These are phyloP conservation scores for Pollimyrus isidori DNA, from an alignment of 2,113 vertebrate genomes.

Conservation along the genomic window DNA sequence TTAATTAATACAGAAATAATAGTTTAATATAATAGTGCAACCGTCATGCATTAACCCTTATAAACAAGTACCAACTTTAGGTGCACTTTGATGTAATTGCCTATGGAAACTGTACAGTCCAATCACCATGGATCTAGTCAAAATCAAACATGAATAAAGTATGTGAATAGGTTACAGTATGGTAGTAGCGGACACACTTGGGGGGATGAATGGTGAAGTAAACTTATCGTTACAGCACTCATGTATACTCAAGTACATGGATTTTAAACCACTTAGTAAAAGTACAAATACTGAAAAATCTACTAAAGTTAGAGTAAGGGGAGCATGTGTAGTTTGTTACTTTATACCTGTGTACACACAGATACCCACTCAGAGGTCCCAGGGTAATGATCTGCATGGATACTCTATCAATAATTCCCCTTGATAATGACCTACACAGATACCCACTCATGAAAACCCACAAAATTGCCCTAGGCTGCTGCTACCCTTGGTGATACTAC, in stretches of 20 bases:
- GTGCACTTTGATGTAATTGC: not conserved
- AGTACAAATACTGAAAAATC: not conserved
- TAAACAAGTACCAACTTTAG: not conserved
- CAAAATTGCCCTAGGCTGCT: not conserved
- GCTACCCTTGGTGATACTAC: not conserved
- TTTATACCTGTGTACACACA: not conserved
- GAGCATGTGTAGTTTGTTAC: not conserved
- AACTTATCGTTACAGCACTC: not conserved
- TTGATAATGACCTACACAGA: not conserved
- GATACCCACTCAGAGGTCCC: not conserved
- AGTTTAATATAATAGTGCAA: too few species aligned
- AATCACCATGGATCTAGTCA: not conserved
- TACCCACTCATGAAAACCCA: not conserved
- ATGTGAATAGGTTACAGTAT: not conserved
- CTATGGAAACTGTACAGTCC: not conserved
- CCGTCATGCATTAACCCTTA: not conserved
- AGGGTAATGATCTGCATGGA: not conserved
- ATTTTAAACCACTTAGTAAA: not conserved
- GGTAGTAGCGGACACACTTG: not conserved
- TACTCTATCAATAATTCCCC: not conserved
- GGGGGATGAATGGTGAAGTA: not conserved
- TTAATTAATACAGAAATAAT: too few species aligned
- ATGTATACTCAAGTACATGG: not conserved
- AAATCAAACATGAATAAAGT: not conserved
- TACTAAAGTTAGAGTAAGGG: not conserved